Evolutionary conservation across 1,140 invertebrate genomes (phyloP).

Genomic region (Macrosteles quadrilineatus): DNA sequence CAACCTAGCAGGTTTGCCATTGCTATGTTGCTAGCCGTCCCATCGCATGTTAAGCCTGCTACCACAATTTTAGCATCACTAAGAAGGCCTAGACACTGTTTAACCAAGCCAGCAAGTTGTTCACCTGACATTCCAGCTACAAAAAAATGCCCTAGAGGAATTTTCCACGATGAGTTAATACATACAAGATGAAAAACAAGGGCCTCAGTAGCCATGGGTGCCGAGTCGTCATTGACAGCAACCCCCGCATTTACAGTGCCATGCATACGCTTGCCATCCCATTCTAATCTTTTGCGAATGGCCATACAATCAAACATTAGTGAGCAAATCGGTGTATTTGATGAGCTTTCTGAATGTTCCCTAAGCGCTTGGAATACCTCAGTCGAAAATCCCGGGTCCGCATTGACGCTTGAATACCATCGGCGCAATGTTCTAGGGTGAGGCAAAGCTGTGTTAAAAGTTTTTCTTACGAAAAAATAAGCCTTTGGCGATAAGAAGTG

Average conservation of each 20-base stretch:
- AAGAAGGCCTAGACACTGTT: conserved; percentile 35
- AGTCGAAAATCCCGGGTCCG: conserved; percentile 47
- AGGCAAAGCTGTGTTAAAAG: conserved; percentile 48
- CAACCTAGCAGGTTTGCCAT: conserved; percentile 33
- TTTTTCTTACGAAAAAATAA: conserved; percentile 49
- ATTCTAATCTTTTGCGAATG: conserved; percentile 39
- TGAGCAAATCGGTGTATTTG: conserved; percentile 28
- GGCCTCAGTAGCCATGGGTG: conserved; percentile 44
- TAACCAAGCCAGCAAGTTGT: conserved; percentile 4
- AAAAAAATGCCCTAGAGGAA: too few relatives aligned
- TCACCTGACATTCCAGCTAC: conserved; percentile 36
- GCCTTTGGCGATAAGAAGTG: conserved; percentile 49
- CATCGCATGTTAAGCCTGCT: conserved; percentile 31
- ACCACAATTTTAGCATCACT: conserved; percentile 29
- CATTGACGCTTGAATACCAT: conserved; percentile 49
- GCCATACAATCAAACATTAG: conserved; percentile 41
- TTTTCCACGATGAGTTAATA: conserved; percentile 46
- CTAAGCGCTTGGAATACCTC: conserved; percentile 48
- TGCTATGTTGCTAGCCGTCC: conserved; percentile 26
- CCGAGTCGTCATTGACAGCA: conserved; percentile 37
- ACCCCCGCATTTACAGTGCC: background rate
- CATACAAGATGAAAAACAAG: conserved; percentile 46
- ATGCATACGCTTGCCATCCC: conserved; percentile 30
- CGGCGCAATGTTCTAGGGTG: conserved; percentile 47
- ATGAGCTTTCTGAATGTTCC: conserved; percentile 19